Evolutionary conservation across 2,797 vertebrate genomes (phyloP).

Genomic region (Urocyon cinereoargenteus): DNA sequence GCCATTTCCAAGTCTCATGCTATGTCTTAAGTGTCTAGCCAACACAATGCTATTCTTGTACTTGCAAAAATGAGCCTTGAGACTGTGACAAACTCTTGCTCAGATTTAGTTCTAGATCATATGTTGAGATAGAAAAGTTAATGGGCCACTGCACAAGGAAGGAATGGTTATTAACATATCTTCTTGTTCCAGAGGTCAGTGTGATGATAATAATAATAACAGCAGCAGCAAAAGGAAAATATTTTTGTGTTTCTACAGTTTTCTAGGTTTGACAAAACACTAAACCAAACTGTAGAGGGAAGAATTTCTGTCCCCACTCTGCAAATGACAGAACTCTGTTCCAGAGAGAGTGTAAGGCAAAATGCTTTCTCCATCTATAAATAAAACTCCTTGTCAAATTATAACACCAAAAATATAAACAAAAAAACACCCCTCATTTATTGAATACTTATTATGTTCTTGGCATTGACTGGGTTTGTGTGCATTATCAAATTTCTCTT

Average conservation of each 20-base stretch:
- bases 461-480: not conserved
- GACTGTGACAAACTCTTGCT: not conserved
- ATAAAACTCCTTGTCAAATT: not conserved
- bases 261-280: not conserved
- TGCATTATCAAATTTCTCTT: not conserved
- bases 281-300: not conserved
- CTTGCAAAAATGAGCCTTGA: slow-evolving; percentile 13
- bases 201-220: not conserved
- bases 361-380: not conserved
- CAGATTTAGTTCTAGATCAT: slow-evolving; percentile 40
- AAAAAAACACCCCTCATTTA: not conserved
- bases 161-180: not conserved
- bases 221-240: not conserved
- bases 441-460: not conserved
- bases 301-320: slow-evolving; percentile 23
- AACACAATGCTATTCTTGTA: not conserved
- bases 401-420: not conserved
- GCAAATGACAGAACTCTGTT: not conserved
- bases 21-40: not conserved
- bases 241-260: not conserved
- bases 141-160: not conserved
- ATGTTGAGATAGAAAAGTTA: not conserved
- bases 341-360: not conserved
- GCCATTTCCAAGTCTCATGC: slow-evolving; percentile 3
- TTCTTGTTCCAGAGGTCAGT: not conserved